These are phyloP conservation scores for Ammospiza nelsoni DNA, from an alignment of 2,113 vertebrate species.

Conservation along the genomic window DNA sequence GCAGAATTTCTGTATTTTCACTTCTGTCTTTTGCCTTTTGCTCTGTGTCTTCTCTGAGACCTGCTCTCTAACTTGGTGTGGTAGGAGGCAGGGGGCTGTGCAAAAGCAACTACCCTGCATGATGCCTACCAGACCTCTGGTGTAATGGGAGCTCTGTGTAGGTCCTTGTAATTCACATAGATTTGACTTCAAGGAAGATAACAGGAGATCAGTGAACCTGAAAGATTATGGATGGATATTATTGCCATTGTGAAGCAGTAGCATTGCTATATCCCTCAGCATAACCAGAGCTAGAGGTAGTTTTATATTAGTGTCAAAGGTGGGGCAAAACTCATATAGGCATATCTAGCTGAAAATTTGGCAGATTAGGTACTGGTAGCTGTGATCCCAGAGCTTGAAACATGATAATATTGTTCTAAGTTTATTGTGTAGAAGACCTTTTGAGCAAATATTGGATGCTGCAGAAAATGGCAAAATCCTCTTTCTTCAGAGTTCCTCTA, in stretches of 20 bases:
- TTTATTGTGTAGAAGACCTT: not conserved
- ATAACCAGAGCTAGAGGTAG: not conserved
- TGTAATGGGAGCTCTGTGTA: not conserved
- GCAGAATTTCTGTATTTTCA: not conserved
- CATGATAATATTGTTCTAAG: not conserved
- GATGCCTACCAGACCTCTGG: not conserved
- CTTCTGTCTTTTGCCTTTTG: constrained; percentile 1
- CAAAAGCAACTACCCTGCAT: not conserved
- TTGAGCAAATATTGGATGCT: not conserved
- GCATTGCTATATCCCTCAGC: not conserved
- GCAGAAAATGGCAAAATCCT: not conserved
- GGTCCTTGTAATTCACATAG: not conserved
- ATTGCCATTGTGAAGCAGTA: not conserved
- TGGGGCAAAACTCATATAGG: not conserved
- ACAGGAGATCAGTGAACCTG: not conserved
- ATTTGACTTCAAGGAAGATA: not conserved
- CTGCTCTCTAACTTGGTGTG: not conserved
- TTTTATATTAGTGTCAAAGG: not conserved
- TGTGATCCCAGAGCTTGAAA: not conserved
- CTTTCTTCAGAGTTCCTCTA: constrained; percentile 1
- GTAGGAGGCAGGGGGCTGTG: not conserved
- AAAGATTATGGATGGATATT: not conserved
- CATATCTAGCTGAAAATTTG: not conserved
- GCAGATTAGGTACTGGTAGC: not conserved
- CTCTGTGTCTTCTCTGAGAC: not conserved